Evolutionary conservation across 2,888 invertebrate species (phyloP).

Genomic region (Ferrisia virgata): DNA sequence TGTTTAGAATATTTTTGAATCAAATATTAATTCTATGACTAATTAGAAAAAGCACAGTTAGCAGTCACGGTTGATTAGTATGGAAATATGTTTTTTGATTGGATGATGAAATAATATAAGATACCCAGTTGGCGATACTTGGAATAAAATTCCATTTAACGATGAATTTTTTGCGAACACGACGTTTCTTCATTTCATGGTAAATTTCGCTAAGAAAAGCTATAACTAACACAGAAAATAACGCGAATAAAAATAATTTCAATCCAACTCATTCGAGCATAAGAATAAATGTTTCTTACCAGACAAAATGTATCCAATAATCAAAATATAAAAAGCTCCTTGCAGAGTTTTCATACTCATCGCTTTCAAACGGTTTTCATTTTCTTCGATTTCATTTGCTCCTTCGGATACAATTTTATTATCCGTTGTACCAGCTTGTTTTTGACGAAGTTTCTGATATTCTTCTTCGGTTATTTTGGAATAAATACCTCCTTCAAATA

Average conservation of each 20-base stretch:
- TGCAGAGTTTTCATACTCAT: slow-evolving; percentile 69
- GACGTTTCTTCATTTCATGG: background rate
- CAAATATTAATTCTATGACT: background rate
- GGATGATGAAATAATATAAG: background rate
- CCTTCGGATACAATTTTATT: slow-evolving; percentile 48
- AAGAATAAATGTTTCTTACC: slow-evolving; percentile 53
- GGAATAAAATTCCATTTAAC: slow-evolving; percentile 40
- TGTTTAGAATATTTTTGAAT: background rate
- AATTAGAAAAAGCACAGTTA: background rate
- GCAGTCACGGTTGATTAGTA: background rate
- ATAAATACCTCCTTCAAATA: slow-evolving; percentile 73
- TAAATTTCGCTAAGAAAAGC: slow-evolving; percentile 29
- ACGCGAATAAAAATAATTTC: background rate
- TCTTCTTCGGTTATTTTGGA: slow-evolving; percentile 74
- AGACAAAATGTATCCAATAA: slow-evolving; percentile 63
- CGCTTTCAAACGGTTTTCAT: slow-evolving; percentile 57
- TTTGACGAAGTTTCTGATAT: slow-evolving; percentile 66
- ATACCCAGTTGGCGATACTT: slow-evolving; percentile 26
- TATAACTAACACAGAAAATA: background rate
- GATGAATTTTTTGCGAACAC: slow-evolving; percentile 17
- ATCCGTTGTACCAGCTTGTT: slow-evolving; percentile 47
- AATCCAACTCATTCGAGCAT: background rate
- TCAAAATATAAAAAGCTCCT: slow-evolving; percentile 69
- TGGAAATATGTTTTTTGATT: slow-evolving; percentile 28
- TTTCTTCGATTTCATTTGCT: slow-evolving; percentile 48